A percentile compares a stretch with the other conserved stretches of the same genome.
These are phyloP conservation scores for Linnaemya vulpina DNA, from an alignment of 2,888 invertebrate species.

Conservation along the genomic window DNA sequence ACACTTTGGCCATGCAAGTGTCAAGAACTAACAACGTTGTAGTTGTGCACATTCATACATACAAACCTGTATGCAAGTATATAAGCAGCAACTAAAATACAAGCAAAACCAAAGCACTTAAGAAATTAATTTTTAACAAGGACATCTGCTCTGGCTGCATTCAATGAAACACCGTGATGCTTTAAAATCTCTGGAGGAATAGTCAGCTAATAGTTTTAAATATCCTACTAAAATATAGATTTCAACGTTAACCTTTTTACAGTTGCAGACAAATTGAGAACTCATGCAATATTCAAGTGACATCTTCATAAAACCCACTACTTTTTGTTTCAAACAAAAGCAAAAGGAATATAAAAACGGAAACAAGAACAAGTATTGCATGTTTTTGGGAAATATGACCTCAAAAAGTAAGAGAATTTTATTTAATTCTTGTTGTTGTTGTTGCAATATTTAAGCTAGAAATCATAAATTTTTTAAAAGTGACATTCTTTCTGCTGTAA, in stretches of 20 bases:
- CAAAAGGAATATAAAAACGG: background rate
- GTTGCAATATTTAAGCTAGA: conserved; percentile 37
- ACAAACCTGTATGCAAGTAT: background rate
- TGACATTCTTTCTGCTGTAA: conserved; percentile 67
- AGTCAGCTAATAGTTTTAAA: background rate
- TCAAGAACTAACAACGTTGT: background rate
- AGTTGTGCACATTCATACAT: background rate
- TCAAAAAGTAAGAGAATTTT: conserved; percentile 11
- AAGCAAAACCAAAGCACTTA: conserved; percentile 68
- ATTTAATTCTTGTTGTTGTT: conserved; percentile 20
- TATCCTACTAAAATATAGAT: conserved; percentile 5
- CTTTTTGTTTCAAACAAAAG: background rate
- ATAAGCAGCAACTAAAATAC: conserved; percentile 3
- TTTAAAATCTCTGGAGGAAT: background rate
- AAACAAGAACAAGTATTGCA: too few species aligned
- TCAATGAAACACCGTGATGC: conserved; percentile 3
- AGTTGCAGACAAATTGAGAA: background rate
- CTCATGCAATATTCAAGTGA: conserved; percentile 35
- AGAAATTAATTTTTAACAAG: conserved; percentile 69
- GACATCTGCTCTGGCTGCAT: conserved; percentile 65
- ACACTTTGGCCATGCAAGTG: background rate
- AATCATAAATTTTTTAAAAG: conserved; percentile 66
- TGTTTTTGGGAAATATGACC: conserved; percentile 66
- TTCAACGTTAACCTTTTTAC: conserved; percentile 22
- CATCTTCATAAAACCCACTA: conserved; percentile 53